These are phyloP conservation scores for Luperina nickerlii DNA, from an alignment of 2,888 invertebrate genomes.

Conservation along the genomic window DNA sequence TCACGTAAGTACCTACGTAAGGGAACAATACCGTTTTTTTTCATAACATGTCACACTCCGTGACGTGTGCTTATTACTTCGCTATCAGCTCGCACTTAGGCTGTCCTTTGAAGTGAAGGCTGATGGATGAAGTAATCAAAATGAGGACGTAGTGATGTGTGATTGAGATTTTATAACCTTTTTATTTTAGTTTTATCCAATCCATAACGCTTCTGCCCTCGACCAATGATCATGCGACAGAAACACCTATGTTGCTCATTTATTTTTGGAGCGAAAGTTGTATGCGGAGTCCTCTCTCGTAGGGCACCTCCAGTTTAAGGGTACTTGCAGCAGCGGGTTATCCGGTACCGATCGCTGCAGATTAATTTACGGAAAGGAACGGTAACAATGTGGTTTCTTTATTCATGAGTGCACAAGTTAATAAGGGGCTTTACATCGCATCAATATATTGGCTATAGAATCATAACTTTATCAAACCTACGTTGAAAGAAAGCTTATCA, in stretches of 20 bases:
- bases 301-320: background rate
- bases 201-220: too few species aligned
- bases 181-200: background rate
- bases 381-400: background rate
- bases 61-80: conserved; percentile 49
- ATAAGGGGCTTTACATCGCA: too few species aligned
- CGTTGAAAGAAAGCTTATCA: too few species aligned
- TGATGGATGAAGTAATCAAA: conserved; percentile 15
- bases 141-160: background rate
- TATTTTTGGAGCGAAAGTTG: too few species aligned
- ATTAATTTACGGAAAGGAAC: background rate
- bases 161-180: background rate
- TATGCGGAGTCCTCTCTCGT: background rate
- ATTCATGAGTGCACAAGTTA: background rate
- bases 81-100: conserved; percentile 7
- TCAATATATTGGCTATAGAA: too few species aligned
- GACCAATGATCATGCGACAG: too few species aligned
- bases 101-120: conserved; percentile 25
- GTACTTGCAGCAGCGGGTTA: background rate
- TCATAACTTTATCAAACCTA: too few species aligned
- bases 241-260: too few species aligned
- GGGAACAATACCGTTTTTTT: conserved; percentile 54
- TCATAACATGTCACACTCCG: conserved; percentile 51
- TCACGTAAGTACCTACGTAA: conserved; percentile 26
- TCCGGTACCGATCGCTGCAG: background rate